phyloP scores from a whole-genome alignment of 2,113 vertebrate genomes.

The Cavia porcellus region DNA sequence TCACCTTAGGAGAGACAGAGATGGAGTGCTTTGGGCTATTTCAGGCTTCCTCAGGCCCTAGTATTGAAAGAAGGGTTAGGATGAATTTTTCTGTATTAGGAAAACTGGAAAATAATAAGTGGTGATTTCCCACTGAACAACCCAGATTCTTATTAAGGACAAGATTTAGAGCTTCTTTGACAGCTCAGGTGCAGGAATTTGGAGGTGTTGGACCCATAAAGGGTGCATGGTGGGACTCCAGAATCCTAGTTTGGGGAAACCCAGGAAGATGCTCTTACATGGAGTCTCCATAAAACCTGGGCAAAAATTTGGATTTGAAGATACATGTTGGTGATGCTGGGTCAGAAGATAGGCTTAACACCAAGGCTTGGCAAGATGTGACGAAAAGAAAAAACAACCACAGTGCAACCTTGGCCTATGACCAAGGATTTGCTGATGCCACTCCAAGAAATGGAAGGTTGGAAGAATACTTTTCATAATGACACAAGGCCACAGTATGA shows the following conservation, averaged over 20 bases:
- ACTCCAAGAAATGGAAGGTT: background rate
- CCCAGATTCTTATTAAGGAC: background rate
- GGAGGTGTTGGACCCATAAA: background rate
- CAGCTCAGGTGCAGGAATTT: background rate
- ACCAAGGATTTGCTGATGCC: background rate
- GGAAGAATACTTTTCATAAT: background rate
- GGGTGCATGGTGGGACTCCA: too few species aligned
- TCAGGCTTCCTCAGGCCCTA: background rate
- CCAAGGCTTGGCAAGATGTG: background rate
- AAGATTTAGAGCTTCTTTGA: background rate
- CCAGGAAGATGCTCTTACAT: too few species aligned
- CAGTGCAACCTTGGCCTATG: background rate
- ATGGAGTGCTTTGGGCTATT: background rate
- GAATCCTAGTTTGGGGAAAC: background rate
- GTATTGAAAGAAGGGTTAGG: background rate
- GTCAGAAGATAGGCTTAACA: background rate
- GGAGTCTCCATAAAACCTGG: background rate
- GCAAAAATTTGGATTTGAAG: background rate
- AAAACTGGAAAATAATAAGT: background rate
- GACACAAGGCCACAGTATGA: background rate
- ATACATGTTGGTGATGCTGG: background rate
- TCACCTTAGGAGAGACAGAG: background rate
- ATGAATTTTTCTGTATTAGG: background rate
- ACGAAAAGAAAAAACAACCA: background rate
- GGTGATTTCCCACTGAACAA: too few species aligned